Evolutionary conservation across 2,888 invertebrate genomes (phyloP).

Genomic region (Meiosimyza decipiens): DNA sequence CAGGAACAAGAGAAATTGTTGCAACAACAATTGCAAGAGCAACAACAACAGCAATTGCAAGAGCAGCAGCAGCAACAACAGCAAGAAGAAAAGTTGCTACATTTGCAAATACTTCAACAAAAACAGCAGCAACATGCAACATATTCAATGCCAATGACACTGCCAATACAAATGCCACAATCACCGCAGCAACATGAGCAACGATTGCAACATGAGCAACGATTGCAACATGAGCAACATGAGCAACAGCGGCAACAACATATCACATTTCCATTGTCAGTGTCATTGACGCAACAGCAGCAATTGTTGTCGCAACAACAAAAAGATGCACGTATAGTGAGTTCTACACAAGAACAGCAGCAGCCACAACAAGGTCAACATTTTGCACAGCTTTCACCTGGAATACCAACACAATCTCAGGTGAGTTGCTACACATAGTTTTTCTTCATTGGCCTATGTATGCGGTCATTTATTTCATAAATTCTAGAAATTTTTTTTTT

Average conservation of each 20-base stretch:
- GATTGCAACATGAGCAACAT: slow-evolving; percentile 2
- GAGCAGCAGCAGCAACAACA: not conserved
- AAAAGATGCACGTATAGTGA: not conserved
- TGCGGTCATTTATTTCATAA: no score
- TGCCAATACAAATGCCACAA: not conserved
- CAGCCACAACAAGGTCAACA: slow-evolving; percentile 10
- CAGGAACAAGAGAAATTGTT: slow-evolving; percentile 12
- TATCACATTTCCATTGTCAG: slow-evolving; percentile 8
- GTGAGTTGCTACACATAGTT: not conserved
- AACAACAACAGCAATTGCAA: slow-evolving; percentile 4
- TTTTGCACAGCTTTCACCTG: not conserved
- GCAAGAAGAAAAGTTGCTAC: slow-evolving; percentile 1
- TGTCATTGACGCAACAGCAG: slow-evolving; percentile 9
- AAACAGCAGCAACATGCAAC: slow-evolving; percentile 6
- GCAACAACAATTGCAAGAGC: slow-evolving; percentile 7
- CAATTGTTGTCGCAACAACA: not conserved
- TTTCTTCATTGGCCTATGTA: no score
- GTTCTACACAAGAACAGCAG: not conserved
- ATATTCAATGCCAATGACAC: not conserved
- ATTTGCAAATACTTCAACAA: not conserved
- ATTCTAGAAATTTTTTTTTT: no score
- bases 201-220: not conserved
- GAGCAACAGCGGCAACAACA: slow-evolving; percentile 10
- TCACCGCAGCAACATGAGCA: slow-evolving; percentile 1
- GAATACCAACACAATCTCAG: slow-evolving; percentile 25